phyloP scores from a whole-genome alignment of 2,797 vertebrate species.

The Merluccius polli region DNA sequence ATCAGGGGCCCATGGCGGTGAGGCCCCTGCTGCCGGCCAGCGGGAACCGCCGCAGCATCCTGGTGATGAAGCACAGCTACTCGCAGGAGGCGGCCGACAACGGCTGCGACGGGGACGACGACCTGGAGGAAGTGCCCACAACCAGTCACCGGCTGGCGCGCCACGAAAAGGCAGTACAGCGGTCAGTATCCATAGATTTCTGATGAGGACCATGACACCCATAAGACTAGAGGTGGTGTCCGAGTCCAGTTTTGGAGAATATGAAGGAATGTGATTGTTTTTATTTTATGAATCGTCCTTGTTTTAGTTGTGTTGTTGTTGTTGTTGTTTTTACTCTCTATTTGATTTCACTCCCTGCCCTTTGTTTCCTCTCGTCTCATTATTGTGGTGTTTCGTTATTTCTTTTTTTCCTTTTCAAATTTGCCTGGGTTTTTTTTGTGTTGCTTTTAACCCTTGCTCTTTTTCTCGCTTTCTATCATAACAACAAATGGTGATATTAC shows the following conservation, averaged over 20 bases:
- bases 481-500: slow-evolving; percentile 23
- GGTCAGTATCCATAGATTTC: slow-evolving; percentile 98
- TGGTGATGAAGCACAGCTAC: slow-evolving; percentile 99
- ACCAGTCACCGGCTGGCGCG: slow-evolving; percentile 97
- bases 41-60: slow-evolving; percentile 89
- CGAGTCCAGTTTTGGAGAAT: slow-evolving; percentile 8
- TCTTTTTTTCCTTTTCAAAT: slow-evolving; percentile 24
- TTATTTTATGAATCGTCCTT: slow-evolving; percentile 31
- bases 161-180: slow-evolving; percentile 98
- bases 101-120: slow-evolving; percentile 89
- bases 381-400: slow-evolving; percentile 11
- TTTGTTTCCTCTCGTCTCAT: not conserved
- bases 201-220: slow-evolving; percentile 76
- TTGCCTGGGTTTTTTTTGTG: slow-evolving; percentile 35
- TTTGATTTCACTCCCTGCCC: slow-evolving; percentile 17
- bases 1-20: slow-evolving; percentile 80
- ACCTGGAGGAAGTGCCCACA: slow-evolving; percentile 97
- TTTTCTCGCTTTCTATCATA: slow-evolving; percentile 40
- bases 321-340: slow-evolving; percentile 41
- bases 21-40: slow-evolving; percentile 81
- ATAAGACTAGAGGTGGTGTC: not conserved
- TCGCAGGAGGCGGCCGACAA: slow-evolving; percentile 89
- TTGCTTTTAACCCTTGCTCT: slow-evolving; percentile 49
- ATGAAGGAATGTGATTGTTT: slow-evolving; percentile 32
- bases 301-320: slow-evolving; percentile 34